These are phyloP conservation scores for Gortyna flavago DNA, from an alignment of 2,888 invertebrate species.

Conservation along the genomic window DNA sequence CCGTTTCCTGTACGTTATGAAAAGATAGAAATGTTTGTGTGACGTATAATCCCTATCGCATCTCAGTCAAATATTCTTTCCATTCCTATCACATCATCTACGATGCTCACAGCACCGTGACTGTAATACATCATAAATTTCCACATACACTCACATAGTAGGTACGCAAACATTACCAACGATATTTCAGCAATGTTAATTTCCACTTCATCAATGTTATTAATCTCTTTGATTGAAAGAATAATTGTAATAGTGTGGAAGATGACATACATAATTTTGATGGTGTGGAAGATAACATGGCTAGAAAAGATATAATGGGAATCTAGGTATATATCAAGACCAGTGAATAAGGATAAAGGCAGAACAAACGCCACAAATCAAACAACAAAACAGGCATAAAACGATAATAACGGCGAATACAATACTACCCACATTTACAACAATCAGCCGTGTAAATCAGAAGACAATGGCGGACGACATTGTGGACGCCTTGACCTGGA, in stretches of 20 bases:
- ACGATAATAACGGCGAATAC: conserved; percentile 49
- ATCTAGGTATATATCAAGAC: not conserved
- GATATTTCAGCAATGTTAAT: conserved; percentile 12
- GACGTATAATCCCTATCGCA: not conserved
- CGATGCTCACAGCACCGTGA: conserved; percentile 31
- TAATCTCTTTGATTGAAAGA: not conserved
- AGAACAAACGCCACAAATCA: conserved; percentile 30
- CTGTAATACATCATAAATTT: conserved; percentile 33
- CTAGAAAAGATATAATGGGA: not conserved
- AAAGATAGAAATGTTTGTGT: not conserved
- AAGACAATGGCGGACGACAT: conserved; percentile 67
- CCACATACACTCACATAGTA: conserved; percentile 10
- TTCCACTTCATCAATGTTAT: conserved; percentile 15
- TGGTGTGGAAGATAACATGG: not conserved
- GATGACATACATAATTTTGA: not conserved
- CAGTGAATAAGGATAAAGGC: conserved; percentile 28
- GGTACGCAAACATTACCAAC: conserved; percentile 29
- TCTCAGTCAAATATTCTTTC: conserved; percentile 4
- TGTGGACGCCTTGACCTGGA: conserved; percentile 65
- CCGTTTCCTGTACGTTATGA: not conserved
- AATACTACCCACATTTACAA: conserved; percentile 64
- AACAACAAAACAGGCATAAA: conserved; percentile 46
- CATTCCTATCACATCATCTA: conserved; percentile 6
- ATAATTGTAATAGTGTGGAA: not conserved
- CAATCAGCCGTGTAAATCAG: conserved; percentile 62